Evolutionary conservation across 1,140 invertebrate species (phyloP).

Genomic region (Coenobita brevimanus): DNA sequence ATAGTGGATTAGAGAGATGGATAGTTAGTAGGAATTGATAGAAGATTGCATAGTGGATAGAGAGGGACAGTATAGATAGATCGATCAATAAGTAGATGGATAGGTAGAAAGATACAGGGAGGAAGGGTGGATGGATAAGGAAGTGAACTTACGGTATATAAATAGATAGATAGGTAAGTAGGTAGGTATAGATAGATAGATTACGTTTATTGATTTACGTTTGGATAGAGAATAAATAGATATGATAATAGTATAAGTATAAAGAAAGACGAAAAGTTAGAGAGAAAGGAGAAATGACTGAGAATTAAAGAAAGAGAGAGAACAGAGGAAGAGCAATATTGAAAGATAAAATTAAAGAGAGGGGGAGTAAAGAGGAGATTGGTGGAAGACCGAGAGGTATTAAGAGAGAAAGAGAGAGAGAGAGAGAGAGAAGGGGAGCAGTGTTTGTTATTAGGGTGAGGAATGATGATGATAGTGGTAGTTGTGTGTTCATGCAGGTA

Average conservation of each 20-base stretch:
- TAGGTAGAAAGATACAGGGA: background rate
- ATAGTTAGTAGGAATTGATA: no score
- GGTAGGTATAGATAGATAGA: no score
- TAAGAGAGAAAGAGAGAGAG: background rate
- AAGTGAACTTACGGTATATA: no score
- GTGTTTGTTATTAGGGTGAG: no score
- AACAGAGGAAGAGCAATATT: background rate
- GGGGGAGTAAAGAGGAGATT: background rate
- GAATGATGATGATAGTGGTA: no score
- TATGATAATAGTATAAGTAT: no score
- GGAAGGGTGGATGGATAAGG: background rate
- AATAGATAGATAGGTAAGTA: no score
- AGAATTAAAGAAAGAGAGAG: background rate
- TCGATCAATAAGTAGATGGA: background rate
- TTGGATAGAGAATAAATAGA: no score
- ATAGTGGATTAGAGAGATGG: no score
- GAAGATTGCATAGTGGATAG: background rate
- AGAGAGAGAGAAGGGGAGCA: background rate
- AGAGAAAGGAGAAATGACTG: background rate
- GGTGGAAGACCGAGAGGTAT: background rate
- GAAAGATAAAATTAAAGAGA: no score
- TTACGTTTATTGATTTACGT: no score
- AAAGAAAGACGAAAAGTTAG: background rate
- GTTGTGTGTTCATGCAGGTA: no score
- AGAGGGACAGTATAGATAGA: background rate